Conservation (phyloP, 2,797 vertebrate genomes). For the Myotis pilosus region DNA sequence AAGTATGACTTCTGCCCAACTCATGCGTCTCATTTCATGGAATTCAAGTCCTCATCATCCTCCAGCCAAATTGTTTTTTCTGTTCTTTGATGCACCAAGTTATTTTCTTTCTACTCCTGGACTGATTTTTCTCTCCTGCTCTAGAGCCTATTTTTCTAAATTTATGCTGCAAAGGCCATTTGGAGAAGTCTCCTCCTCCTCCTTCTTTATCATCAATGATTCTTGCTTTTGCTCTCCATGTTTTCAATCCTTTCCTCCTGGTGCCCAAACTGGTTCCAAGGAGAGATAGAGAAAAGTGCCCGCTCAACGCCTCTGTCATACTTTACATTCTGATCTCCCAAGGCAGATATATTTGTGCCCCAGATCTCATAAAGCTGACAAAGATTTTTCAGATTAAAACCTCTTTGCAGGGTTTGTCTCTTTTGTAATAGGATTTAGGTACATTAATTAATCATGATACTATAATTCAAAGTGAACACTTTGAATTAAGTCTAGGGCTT, state of each 20-base stretch:
- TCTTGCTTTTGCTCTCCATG: neutral
- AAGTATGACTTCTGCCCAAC: neutral
- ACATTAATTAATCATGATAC: neutral
- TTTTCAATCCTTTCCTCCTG: neutral
- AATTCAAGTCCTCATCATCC: neutral
- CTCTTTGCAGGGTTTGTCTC: neutral
- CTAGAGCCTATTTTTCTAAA: neutral
- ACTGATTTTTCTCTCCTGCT: neutral
- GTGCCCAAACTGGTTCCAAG: neutral
- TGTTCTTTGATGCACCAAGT: neutral
- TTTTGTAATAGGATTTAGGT: neutral
- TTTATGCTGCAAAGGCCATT: neutral
- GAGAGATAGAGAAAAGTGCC: neutral
- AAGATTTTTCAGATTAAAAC: neutral
- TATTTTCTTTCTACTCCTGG: neutral
- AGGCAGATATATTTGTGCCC: neutral
- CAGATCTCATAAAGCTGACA: neutral
- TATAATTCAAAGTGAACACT: neutral
- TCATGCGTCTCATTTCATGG: neutral
- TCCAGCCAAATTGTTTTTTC: neutral
- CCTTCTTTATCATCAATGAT: neutral
- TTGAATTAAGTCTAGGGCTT: neutral
- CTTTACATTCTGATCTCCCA: neutral
- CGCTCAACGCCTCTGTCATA: neutral
- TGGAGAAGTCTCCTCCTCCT: neutral